Evolutionary conservation across 2,113 vertebrate genomes (phyloP).

Genomic region (Micronycteris hirsuta): DNA sequence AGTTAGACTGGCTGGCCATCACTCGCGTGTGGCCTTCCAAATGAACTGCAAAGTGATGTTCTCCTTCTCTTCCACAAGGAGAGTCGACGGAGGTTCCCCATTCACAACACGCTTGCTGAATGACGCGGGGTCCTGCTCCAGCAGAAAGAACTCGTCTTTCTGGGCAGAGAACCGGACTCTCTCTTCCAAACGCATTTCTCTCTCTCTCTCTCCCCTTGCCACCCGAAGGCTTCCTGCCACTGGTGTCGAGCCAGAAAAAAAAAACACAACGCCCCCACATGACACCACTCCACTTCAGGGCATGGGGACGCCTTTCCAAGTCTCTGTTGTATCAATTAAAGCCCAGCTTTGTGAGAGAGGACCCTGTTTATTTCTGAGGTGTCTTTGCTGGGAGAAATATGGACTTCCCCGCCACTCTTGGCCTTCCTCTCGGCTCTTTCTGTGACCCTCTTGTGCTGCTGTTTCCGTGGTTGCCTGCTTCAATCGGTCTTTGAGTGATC

Average conservation of each 20-base stretch:
- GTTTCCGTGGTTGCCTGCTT: not conserved
- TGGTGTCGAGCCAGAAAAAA: not conserved
- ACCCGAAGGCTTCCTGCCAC: not conserved
- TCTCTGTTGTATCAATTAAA: slow-evolving; percentile 54
- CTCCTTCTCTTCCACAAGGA: not conserved
- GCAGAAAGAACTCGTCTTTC: not conserved
- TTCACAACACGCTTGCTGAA: not conserved
- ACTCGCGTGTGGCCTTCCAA: not conserved
- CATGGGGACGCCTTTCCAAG: not conserved
- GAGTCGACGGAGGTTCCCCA: not conserved
- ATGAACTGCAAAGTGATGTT: not conserved
- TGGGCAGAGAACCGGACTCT: not conserved
- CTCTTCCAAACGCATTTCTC: not conserved
- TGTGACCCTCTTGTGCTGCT: not conserved
- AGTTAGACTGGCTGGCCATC: not conserved
- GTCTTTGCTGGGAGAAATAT: slow-evolving; percentile 18
- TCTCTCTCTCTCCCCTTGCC: not conserved
- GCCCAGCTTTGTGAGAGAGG: not conserved
- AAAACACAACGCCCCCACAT: accelerated
- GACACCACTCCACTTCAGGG: accelerated
- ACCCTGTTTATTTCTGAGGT: not conserved
- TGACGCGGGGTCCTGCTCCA: accelerated
- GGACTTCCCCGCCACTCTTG: not conserved
- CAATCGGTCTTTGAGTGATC: not conserved
- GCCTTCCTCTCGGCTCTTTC: not conserved